Conservation (phyloP, 2,888 invertebrate genomes). For the Scotopteryx bipunctaria region DNA sequence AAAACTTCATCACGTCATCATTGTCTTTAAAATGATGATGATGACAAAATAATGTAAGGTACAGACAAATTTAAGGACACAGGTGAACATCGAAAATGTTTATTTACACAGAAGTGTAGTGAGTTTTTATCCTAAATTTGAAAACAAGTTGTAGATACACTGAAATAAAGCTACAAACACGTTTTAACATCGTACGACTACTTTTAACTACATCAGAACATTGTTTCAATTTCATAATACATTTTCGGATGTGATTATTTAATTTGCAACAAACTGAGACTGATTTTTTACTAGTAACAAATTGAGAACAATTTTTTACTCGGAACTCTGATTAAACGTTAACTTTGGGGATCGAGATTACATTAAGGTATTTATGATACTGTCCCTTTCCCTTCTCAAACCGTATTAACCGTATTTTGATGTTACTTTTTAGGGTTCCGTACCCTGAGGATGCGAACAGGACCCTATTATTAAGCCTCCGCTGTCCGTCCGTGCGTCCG, state of each 20-base stretch:
- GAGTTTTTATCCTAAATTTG: not conserved
- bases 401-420: too few species aligned
- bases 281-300: too few species aligned
- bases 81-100: not conserved
- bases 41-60: not conserved
- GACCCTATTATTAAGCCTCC: too few species aligned
- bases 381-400: too few species aligned
- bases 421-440: too few species aligned
- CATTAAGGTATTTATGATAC: too few species aligned
- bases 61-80: not conserved
- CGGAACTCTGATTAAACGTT: too few species aligned
- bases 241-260: not conserved
- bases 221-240: constrained; percentile 5
- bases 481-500: too few species aligned
- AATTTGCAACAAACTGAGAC: too few species aligned
- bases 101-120: not conserved
- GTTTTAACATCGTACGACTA: constrained; percentile 7
- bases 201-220: constrained; percentile 4
- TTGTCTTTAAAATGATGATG: not conserved
- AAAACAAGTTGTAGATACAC: constrained; percentile 3
- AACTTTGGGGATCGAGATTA: too few species aligned
- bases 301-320: too few species aligned
- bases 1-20: not conserved
- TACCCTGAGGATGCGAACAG: too few species aligned
- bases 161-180: constrained; percentile 11